Percentiles rank a stretch among this genome's conserved stretches.
phyloP scores from a whole-genome alignment of 2,797 vertebrate species.

The Denticeps clupeoides region DNA sequence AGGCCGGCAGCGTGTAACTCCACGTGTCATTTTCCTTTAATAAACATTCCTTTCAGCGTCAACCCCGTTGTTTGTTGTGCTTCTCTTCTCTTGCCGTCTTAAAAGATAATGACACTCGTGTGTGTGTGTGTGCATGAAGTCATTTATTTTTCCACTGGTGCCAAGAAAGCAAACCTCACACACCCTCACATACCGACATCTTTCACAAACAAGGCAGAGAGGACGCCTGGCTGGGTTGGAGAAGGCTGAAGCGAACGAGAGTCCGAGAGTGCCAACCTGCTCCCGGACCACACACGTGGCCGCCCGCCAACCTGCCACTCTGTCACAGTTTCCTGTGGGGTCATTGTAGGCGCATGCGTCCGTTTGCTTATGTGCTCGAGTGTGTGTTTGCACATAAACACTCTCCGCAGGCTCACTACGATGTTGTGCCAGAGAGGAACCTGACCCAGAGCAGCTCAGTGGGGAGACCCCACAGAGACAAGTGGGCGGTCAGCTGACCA shows the following conservation, averaged over 20 bases:
- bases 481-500: too few relatives aligned
- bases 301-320: neutral
- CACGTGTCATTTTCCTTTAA: constrained; percentile 17
- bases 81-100: neutral
- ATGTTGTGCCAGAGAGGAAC: too few relatives aligned
- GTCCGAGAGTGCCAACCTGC: neutral
- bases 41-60: constrained; percentile 15
- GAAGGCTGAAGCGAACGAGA: neutral
- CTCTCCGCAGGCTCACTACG: too few relatives aligned
- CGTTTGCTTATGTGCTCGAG: too few relatives aligned
- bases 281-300: constrained; percentile 17
- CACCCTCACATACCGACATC: too few relatives aligned
- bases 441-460: too few relatives aligned
- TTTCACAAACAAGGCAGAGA: too few relatives aligned
- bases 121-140: constrained; percentile 6
- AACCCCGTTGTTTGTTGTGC: constrained; percentile 8
- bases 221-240: too few relatives aligned
- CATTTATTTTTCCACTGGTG: neutral
- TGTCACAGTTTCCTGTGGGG: neutral
- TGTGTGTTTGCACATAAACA: too few relatives aligned
- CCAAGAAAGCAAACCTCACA: too few relatives aligned
- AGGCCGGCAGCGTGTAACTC: constrained; percentile 9
- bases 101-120: constrained; percentile 5
- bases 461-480: too few relatives aligned
- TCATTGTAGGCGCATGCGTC: too few relatives aligned